These are phyloP conservation scores for Liparis tanakae DNA, from an alignment of 2,797 vertebrate genomes.

Conservation along the genomic window DNA sequence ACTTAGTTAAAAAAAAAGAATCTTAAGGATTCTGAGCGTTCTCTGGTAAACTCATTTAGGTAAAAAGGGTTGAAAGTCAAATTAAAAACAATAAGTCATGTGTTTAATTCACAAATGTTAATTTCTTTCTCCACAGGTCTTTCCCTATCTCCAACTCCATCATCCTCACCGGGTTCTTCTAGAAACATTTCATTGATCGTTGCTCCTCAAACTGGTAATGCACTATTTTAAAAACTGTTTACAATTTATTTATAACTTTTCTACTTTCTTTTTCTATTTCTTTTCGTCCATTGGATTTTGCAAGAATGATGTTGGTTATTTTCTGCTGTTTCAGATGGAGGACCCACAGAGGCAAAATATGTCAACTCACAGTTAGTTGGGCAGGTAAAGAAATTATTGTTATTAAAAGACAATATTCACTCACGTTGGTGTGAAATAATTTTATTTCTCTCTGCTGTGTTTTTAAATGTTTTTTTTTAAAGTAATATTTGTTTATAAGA, in stretches of 20 bases:
- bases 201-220: conserved; percentile 81
- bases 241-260: not conserved
- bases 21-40: not conserved
- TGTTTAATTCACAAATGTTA: not conserved
- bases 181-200: conserved; percentile 83
- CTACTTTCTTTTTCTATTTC: not conserved
- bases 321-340: conserved; percentile 50
- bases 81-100: not conserved
- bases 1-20: no score
- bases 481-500: not conserved
- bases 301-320: not conserved
- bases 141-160: conserved; percentile 84
- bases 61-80: not conserved
- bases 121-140: conserved; percentile 66
- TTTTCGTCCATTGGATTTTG: not conserved
- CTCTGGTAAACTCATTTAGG: not conserved
- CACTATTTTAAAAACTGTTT: not conserved
- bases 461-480: not conserved
- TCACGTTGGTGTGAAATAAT: not conserved
- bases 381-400: conserved; percentile 70
- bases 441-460: not conserved
- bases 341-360: conserved; percentile 52
- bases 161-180: conserved; percentile 83
- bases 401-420: not conserved
- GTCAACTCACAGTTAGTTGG: conserved; percentile 50